Evolutionary conservation across 1,140 invertebrate species (phyloP).

Genomic region (Radopholus similis): DNA sequence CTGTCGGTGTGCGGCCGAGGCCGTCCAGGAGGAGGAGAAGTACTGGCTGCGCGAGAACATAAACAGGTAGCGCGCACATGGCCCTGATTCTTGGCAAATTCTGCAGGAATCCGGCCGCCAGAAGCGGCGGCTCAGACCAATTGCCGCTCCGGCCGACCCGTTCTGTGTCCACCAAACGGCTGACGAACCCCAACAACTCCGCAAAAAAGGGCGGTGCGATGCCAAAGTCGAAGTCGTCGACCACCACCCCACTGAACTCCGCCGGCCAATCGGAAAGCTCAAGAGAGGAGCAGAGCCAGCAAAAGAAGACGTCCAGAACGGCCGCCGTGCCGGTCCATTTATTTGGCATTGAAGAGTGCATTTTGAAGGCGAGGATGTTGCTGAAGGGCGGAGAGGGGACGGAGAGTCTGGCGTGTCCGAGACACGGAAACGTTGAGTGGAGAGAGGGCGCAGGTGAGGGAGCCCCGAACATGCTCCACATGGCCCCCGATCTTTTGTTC

Average conservation of each 20-base stretch:
- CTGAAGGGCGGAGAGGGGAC: slow-evolving; percentile 19
- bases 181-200: slow-evolving; percentile 6
- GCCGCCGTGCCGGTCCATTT: background rate
- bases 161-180: background rate
- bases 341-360: slow-evolving; percentile 87
- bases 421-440: background rate
- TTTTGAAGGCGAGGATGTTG: slow-evolving; percentile 68
- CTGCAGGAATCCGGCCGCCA: background rate
- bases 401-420: background rate
- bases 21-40: background rate
- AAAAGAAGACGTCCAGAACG: background rate
- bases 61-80: slow-evolving; percentile 18
- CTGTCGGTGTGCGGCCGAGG: slow-evolving; percentile 64
- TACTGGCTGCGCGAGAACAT: slow-evolving; percentile 14
- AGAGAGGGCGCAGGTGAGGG: background rate
- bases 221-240: slow-evolving; percentile 7
- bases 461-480: slow-evolving; percentile 52
- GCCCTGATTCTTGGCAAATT: background rate
- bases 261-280: background rate
- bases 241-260: background rate
- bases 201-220: slow-evolving; percentile 15
- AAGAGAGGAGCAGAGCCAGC: background rate
- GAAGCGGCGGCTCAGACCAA: background rate
- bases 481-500: slow-evolving; percentile 81
- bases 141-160: background rate